phyloP scores from a whole-genome alignment of 2,888 invertebrate genomes.

The Acleris laterana region DNA sequence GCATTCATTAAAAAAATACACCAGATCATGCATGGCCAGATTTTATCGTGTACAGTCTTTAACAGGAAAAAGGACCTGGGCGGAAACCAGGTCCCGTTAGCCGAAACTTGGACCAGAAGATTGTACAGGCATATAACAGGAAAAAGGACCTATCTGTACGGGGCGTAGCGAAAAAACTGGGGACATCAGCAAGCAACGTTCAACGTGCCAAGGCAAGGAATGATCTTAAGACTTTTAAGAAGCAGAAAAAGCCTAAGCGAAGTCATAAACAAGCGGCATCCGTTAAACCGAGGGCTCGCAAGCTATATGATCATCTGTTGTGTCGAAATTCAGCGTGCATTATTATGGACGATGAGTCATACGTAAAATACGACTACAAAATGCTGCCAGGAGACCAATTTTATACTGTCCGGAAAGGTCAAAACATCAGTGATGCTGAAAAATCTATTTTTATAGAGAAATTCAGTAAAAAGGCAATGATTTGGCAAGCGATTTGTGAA shows the following conservation, averaged over 20 bases:
- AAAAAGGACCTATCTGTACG: background rate
- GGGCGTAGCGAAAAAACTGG: background rate
- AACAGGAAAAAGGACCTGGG: too few relatives aligned
- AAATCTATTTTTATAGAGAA: background rate
- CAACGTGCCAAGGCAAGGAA: background rate
- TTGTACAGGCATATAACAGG: background rate
- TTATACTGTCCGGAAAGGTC: background rate
- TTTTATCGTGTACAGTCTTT: too few relatives aligned
- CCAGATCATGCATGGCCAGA: too few relatives aligned
- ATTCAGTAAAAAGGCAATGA: constrained; percentile 6
- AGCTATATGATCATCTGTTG: constrained; percentile 4
- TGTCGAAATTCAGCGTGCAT: constrained; percentile 1
- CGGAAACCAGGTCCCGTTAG: too few relatives aligned
- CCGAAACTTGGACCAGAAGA: background rate
- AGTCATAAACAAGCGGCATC: constrained; percentile 3
- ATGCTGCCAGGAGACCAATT: background rate
- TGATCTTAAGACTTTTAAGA: constrained; percentile 5
- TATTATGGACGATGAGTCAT: background rate
- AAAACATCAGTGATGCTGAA: background rate
- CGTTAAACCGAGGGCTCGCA: background rate
- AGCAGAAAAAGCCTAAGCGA: constrained; percentile 9
- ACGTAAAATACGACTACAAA: background rate
- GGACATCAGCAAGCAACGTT: background rate
- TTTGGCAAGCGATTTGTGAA: constrained; percentile 8
- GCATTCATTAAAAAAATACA: too few relatives aligned